Evolutionary conservation across 2,797 vertebrate genomes (phyloP), one percentile per base, ranked within the genome.

Genomic region (Xiphophorus birchmanni): DNA sequence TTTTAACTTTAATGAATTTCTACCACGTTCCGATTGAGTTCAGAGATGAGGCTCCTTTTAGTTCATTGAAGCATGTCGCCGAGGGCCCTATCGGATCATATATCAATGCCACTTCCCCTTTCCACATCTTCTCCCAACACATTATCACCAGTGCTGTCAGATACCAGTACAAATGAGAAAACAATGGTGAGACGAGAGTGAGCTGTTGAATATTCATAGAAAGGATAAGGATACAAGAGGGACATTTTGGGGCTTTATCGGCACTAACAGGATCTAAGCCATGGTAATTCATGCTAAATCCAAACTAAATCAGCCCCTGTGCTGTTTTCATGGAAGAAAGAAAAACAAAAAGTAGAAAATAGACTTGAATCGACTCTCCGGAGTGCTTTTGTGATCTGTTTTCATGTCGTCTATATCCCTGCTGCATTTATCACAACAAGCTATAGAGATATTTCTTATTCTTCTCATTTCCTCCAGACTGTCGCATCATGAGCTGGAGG

Each of bases 241-340:
- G 93, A 94, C 92, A 91, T 88, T 94, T 93, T 87, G 89, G 86
- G 88, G 92, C 90, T 94, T 94, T 94, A 94, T 94, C 91, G 72
- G 77, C 83, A 79, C 92, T 94, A 94, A 94, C 94, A 91, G 92
- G 92, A 95, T 95, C 92, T 93, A 91, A 93, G 93, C 94, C 86
- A 78, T 88, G 92, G 86, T 94, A 95, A 95, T 93, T 93, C 92
- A 92, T 93, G 93, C 91, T 93, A 93, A 95, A 94, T 90, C 93
- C 90, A 91, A 90, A 92, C 87, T 87, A 88, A 93, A 93, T 91
- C 87, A 78, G 87, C 91, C 87, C 80, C 86, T 76, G 79, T 75
- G 82, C 90, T 84, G 80, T 90, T 92, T 86, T 78, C 81, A 67
- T 77, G 77, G 45, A 82, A 60, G 65, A n/a, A 72, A 84, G 60